Evolutionary conservation across 1,140 invertebrate genomes (phyloP), one percentile per base, ranked within the genome.

Genomic region (Drusus annulatus): DNA sequence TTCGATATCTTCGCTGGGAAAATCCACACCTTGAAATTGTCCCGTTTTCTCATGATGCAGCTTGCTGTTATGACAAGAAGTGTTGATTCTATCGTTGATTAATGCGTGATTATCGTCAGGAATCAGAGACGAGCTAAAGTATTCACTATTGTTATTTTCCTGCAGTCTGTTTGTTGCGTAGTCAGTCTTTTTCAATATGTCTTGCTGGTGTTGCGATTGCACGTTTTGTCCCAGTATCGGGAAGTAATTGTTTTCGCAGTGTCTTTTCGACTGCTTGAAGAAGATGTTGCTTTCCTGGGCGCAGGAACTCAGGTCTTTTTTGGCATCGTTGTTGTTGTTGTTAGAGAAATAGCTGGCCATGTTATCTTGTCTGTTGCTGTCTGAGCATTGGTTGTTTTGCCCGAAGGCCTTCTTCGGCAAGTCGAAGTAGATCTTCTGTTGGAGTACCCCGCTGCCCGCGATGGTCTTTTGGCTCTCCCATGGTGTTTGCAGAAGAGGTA

Each of bases 401-500:
- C 71, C 28, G 71, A 74, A 74, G 21, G 28, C 28, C 23, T 74
- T 74, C 19, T 74, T 74, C 15, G 71, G 17, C 6, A 36, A 58
- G 74, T 76, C 74, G 56, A 25, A 76, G 56, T 76, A 76, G 1
- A 76, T 1, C 10, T 76, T 76, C 10, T 76, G 74, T 19, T 52
- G 58, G 23, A 76, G 56, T 5, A 25, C 25, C 2, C 28, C 31
- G 16, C n/a, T 62, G 17, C 62, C 31, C 2, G 54, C 21, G 10
- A 13, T 45, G 1, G 36, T 45, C 31, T 76, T 76, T 25, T 60
- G 54, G 16, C 19, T n/a, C 10, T 76, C 56, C 74, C 74, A 76
- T 6, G 71, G 31, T 31, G 62, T n/a, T 56, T 71, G 31, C 16
- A 21, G 68, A 69, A 45, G n/a, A 7, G 50, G 5, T 19, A 19